Conservation (phyloP, 2,113 vertebrate species). For the Nycticryphes semicollaris region DNA sequence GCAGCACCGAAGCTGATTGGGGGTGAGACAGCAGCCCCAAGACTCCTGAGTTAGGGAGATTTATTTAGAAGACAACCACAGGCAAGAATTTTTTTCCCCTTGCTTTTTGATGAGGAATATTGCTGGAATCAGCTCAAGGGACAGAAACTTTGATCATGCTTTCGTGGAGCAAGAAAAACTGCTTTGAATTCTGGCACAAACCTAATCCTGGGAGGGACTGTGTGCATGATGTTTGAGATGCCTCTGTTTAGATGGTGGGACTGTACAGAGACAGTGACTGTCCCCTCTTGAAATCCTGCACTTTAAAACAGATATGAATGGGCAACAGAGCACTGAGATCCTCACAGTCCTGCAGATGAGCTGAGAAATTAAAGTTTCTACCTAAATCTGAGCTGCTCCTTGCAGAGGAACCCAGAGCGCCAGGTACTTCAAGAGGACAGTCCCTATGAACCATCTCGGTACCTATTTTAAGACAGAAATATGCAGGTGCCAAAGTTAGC, state of each 20-base stretch:
- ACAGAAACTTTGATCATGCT: slow-evolving; percentile 49
- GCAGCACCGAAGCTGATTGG: not conserved
- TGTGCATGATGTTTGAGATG: not conserved
- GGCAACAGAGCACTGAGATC: not conserved
- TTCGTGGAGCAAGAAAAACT: not conserved
- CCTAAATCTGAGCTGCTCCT: not conserved
- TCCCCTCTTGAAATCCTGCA: not conserved
- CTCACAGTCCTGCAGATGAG: not conserved
- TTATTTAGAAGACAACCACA: slow-evolving; percentile 56
- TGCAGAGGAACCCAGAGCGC: not conserved
- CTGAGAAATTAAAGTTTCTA: not conserved
- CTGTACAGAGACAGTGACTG: accelerated
- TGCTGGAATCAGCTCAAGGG: slow-evolving; percentile 31
- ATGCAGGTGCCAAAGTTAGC: not conserved
- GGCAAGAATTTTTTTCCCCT: slow-evolving; percentile 9
- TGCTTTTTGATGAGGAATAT: slow-evolving; percentile 52
- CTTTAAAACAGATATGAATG: not conserved
- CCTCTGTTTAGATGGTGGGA: not conserved
- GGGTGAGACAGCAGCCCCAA: not conserved
- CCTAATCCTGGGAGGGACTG: not conserved
- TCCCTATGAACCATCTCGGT: accelerated
- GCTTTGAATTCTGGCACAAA: slow-evolving; percentile 40
- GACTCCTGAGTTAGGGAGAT: slow-evolving; percentile 7
- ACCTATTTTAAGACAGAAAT: not conserved
- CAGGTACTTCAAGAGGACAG: not conserved